Evolutionary conservation across 2,888 invertebrate species (phyloP), one percentile per base, ranked within the genome.

Genomic region (Plebejus argus): DNA sequence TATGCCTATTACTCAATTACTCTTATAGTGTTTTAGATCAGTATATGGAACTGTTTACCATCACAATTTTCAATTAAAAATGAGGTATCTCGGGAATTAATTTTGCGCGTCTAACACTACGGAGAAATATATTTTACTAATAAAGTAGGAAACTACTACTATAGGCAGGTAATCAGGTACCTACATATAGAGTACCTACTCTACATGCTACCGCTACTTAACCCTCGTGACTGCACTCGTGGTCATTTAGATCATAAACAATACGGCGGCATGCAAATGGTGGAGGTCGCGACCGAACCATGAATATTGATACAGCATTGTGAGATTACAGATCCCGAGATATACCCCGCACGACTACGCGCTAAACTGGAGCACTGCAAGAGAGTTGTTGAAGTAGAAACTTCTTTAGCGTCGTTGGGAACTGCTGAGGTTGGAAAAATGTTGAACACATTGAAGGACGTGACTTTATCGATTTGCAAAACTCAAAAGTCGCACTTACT

Each of bases 171-270:
- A 45, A 45, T 3, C 12, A 12, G 3, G 45, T 45, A 45, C 58
- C 7, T 58, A 20, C 58, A 20, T 58, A 58, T 1, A 10, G 3
- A 20, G 58, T 58, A 93, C 91, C 86, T 85, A 86, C 86, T 86
- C 88, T 86, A 89, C 89, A 91, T 91, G 28, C 66, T 66, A 15
- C 66, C 28, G 28, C 33, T 66, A 33, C 66, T 66, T 66, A 66
- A 66, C 66, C 66, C 66, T 66, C 66, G 66, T 66, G 66, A 66
- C 66, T 66, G 66, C 66, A 5, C 90, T 90, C 89, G 87, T 89
- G 93, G 92, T 93, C 93, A 93, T 92, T 93, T 92, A 90, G 93
- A 92, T 92, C 92, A 92, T 93, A 92, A 93, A 92, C 90, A 90
- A 88, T 89, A 90, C 90, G 90, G 92, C 90, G 92, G 90, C 91